These are phyloP conservation scores for Drosophila truncata DNA, from an alignment of 1,140 invertebrate species.

Conservation along the genomic window DNA sequence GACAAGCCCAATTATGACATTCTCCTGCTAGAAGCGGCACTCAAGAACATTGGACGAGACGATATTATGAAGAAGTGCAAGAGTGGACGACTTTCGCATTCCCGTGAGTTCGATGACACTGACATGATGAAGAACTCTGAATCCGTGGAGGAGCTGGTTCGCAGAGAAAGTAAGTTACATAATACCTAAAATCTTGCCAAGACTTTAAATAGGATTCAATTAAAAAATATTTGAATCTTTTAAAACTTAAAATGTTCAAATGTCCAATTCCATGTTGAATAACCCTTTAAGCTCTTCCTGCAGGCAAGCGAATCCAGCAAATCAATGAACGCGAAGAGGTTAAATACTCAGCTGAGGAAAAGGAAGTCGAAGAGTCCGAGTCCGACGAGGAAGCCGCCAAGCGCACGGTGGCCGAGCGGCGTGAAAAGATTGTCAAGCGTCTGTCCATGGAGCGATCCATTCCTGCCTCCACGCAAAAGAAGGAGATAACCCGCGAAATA, in stretches of 20 bases:
- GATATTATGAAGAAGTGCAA: slow-evolving; percentile 97
- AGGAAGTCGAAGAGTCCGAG: slow-evolving; percentile 87
- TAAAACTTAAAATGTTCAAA: not conserved
- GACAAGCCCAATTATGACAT: slow-evolving; percentile 86
- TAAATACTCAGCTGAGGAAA: slow-evolving; percentile 91
- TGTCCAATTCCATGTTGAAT: slow-evolving; percentile 13
- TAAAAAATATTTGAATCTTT: not conserved
- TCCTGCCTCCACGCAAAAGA: slow-evolving; percentile 89
- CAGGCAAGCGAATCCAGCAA: slow-evolving; percentile 85
- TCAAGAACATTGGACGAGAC: slow-evolving; percentile 95
- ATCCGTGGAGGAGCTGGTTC: slow-evolving; percentile 87
- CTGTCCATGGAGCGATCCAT: slow-evolving; percentile 88
- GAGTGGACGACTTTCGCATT: slow-evolving; percentile 84
- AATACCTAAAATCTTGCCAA: not conserved
- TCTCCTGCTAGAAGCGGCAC: slow-evolving; percentile 94
- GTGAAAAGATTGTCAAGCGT: slow-evolving; percentile 90
- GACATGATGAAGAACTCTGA: slow-evolving; percentile 91
- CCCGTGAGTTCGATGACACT: slow-evolving; percentile 88
- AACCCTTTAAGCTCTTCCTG: slow-evolving; percentile 8
- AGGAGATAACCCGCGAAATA: slow-evolving; percentile 89
- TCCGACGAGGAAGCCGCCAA: slow-evolving; percentile 89
- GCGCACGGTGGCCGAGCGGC: slow-evolving; percentile 89
- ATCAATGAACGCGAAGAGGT: slow-evolving; percentile 88
- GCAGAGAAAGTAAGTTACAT: slow-evolving; percentile 82
- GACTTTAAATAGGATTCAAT: not conserved